These are phyloP conservation scores for Malacosoma neustria DNA, from an alignment of 2,888 invertebrate species.

Conservation along the genomic window DNA sequence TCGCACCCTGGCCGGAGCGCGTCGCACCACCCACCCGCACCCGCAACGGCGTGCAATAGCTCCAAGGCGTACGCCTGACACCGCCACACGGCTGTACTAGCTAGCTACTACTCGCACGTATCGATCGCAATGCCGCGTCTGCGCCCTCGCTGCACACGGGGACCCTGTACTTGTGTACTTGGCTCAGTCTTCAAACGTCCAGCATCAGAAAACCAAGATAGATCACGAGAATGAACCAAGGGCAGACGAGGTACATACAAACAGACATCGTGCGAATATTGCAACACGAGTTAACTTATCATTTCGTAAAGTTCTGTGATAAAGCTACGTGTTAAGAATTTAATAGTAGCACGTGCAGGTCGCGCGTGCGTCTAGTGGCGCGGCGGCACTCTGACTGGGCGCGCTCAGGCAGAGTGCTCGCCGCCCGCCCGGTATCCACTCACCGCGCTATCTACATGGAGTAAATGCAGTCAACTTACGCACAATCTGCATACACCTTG, in stretches of 20 bases:
- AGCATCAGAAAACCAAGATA: conserved; percentile 79
- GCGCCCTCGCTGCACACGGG: conserved; percentile 39
- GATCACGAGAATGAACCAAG: conserved; percentile 79
- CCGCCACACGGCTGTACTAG: conserved; percentile 21
- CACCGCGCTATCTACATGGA: conserved; percentile 55
- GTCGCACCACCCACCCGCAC: conserved; percentile 33
- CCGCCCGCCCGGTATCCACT: conserved; percentile 63
- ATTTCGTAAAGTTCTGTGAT: conserved; percentile 46
- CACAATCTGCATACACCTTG: conserved; percentile 56
- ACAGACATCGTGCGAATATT: conserved; percentile 60
- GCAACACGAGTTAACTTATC: conserved; percentile 23
- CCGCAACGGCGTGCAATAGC: conserved; percentile 27
- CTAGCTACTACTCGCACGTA: conserved; percentile 35
- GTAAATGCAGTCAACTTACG: conserved; percentile 28
- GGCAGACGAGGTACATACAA: conserved; percentile 79
- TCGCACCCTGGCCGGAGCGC: conserved; percentile 50
- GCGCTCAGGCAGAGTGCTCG: conserved; percentile 64
- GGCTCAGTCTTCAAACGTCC: conserved; percentile 65
- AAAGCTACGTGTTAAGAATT: conserved; percentile 31
- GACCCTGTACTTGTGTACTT: conserved; percentile 27
- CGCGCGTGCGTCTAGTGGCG: conserved; percentile 68
- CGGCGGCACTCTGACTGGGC: conserved; percentile 75
- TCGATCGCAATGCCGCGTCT: conserved; percentile 58
- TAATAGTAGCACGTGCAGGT: conserved; percentile 42
- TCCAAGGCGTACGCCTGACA: conserved; percentile 38